A percentile compares a stretch with the other conserved stretches of the same genome.
Evolutionary conservation across 2,113 vertebrate genomes (phyloP).

Genomic region (Pseudopipra pipra): DNA sequence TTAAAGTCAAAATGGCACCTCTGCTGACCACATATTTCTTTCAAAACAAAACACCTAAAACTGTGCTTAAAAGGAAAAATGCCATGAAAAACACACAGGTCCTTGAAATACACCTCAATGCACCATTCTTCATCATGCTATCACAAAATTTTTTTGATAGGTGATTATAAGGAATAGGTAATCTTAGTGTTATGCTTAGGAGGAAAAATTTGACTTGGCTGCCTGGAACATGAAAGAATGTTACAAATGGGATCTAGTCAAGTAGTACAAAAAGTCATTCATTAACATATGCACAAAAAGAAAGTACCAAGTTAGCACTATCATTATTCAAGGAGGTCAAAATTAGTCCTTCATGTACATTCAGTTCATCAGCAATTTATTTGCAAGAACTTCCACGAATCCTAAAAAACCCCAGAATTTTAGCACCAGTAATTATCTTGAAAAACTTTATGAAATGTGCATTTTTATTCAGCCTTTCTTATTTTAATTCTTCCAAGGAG

Average conservation of each 20-base stretch:
- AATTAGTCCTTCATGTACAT: conserved; percentile 48
- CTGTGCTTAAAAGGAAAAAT: neutral
- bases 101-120: neutral
- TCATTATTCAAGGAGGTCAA: conserved; percentile 51
- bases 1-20: neutral
- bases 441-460: neutral
- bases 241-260: conserved; percentile 37
- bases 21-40: neutral
- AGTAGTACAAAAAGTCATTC: conserved; percentile 33
- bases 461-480: neutral
- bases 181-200: neutral
- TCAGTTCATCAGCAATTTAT: conserved; percentile 38
- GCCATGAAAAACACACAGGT: neutral
- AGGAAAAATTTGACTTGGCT: conserved; percentile 9
- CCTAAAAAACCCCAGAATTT: neutral
- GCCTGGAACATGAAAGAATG: conserved; percentile 12
- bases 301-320: neutral
- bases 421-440: neutral
- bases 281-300: conserved; percentile 25
- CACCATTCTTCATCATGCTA: neutral
- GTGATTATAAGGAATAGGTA: neutral
- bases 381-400: neutral
- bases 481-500: neutral
- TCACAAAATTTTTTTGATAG: neutral
- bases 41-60: neutral